These are phyloP conservation scores for Rhynchonycteris naso DNA, from an alignment of 2,797 vertebrate species.

Conservation along the genomic window DNA sequence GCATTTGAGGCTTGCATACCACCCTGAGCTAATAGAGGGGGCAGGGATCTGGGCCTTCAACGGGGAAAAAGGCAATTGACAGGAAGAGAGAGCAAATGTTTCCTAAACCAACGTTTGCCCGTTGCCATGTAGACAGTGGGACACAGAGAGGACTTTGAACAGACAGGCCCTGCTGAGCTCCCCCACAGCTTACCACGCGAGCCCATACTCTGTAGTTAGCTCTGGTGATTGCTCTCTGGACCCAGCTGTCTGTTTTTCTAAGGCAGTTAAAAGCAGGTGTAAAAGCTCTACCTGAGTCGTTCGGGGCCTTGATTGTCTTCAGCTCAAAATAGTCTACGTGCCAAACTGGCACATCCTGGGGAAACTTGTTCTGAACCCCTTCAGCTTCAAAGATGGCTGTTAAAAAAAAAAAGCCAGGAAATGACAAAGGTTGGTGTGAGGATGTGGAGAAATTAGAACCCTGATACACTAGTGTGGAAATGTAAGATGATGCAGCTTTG, in stretches of 20 bases:
- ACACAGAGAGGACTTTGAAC: not conserved
- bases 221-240: not conserved
- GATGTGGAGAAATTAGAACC: not conserved
- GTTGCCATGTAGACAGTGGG: not conserved
- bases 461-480: not conserved
- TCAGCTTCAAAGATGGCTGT: not conserved
- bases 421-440: not conserved
- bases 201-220: not conserved
- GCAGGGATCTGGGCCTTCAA: not conserved
- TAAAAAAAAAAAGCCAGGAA: not conserved
- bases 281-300: not conserved
- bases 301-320: not conserved
- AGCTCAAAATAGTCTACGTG: not conserved
- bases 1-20: not conserved
- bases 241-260: not conserved
- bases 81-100: not conserved
- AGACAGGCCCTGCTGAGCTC: not conserved
- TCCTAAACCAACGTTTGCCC: not conserved
- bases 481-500: not conserved
- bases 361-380: not conserved
- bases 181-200: not conserved
- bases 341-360: not conserved
- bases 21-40: not conserved
- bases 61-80: not conserved
- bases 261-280: not conserved